phyloP scores from a whole-genome alignment of 2,113 vertebrate genomes.

The Centropus unirufus region DNA sequence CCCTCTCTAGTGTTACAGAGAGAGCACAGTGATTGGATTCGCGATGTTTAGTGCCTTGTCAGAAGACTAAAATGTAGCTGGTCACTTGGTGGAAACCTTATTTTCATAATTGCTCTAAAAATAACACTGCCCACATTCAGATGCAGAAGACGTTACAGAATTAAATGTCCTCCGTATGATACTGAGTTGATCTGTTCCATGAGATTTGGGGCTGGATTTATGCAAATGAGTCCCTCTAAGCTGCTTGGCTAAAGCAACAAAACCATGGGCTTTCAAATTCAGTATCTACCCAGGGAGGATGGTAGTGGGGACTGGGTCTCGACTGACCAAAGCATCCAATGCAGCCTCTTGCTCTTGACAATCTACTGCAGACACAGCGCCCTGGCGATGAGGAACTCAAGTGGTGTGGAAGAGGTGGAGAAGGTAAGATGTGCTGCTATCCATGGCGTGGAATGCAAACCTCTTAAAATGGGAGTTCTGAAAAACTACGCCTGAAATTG shows the following conservation, averaged over 20 bases:
- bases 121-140: not conserved
- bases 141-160: not conserved
- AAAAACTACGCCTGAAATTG: not conserved
- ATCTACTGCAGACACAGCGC: not conserved
- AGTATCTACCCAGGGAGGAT: not conserved
- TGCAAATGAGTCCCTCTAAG: not conserved
- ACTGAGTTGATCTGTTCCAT: not conserved
- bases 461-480: not conserved
- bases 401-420: not conserved
- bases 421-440: not conserved
- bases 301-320: not conserved
- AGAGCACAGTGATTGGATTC: slow-evolving; percentile 61
- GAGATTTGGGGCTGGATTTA: not conserved
- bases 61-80: slow-evolving; percentile 16
- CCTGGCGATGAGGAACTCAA: not conserved
- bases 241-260: not conserved
- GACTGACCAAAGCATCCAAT: not conserved
- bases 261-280: not conserved
- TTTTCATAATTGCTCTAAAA: not conserved
- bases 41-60: slow-evolving; percentile 73
- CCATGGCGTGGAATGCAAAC: not conserved
- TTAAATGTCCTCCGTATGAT: not conserved
- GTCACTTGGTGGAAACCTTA: not conserved
- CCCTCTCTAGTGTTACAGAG: slow-evolving; percentile 51
- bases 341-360: slow-evolving; percentile 51